Evolutionary conservation across 1,140 invertebrate species (phyloP), one percentile per base, ranked within the genome.

Genomic region (Drosophila neocordata): DNA sequence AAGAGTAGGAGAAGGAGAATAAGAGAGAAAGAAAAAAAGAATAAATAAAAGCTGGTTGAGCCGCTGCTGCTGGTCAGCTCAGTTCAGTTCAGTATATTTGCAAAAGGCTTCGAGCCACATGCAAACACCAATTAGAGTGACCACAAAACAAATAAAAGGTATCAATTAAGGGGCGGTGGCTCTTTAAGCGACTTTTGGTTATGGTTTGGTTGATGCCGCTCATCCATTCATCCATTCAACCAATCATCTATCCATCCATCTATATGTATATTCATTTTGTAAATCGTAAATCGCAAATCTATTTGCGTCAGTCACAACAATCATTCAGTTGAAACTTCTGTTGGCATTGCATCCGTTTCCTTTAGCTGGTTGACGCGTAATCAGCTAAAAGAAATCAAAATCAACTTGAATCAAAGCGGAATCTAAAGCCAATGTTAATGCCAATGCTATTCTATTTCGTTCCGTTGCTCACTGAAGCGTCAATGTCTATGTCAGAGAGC

Each of bases 81-180:
- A 82, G 69, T 62, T 58, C 65, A 82, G 69, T 62, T 58, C 65
- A 67, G 65, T 87, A 63, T 70, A 70, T 87, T 87, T 88, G 53
- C 83, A 79, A 68, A 87, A 88, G 71, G 58, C 82, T 82, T 67
- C 72, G 80, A 88, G 83, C 83, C 83, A 81, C 79, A 88, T 88
- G 83, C 76, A 88, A 88, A 88, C 83, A 88, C 84, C 83, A 88
- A 88, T 88, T 88, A 88, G 83, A 83, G 79, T 88, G 83, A 88
- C 84, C 83, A 62, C 83, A 88, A 76, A 72, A 69, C 79, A 88
- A 88, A 88, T 79, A 85, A 83, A 70, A 77, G 79, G 83, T 81
- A 77, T 77, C 83, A 87, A 87, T 83, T 88, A 87, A 75, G 75
- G 78, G 79, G 68, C 52, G 48, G n/a, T 18, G 18, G 38, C 35